Evolutionary conservation across 2,888 invertebrate species (phyloP), one percentile per base, ranked within the genome.

Genomic region (Balanococcus diminutus): DNA sequence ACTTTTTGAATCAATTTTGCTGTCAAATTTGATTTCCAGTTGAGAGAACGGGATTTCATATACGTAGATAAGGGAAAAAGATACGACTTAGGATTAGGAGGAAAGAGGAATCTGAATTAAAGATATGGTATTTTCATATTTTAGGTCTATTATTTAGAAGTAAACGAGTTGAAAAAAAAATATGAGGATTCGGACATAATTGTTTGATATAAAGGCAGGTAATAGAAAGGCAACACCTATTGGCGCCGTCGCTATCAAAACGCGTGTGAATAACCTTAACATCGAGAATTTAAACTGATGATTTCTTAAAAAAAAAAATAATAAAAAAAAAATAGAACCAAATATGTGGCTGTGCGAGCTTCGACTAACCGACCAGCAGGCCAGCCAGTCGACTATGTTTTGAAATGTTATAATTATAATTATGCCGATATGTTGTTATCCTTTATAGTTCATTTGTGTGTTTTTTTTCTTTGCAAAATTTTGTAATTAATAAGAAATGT

Each of bases 381-480:
- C 61, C 61, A 61, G 61, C 61, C 61, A 61, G 61, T 61, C 25
- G 11, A 61, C 25, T 61, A 61, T 19, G 25, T 61, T 61, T 61
- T 61, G 61, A 61, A 25, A 61, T 61, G 61, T 61, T 61, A 61
- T 61, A 61, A 61, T 61, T 61, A 61, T 61, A 61, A 61, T 61
- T 61, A 61, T 14, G 61, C 61, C 61, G 61, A 61, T 61, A 61
- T 25, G 61, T 25, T 19, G 25, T 61, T 61, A 25, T 61, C 39
- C n/a, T n/a, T 46, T 61, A 0, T 19, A 14, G 11, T 61, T 25
- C 25, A 19, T 61, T 25, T 25, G 25, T 2, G n/a, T 61, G 25
- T 61, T n/a, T n/a, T 61, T 61, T 61, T 25, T 61, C 9, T 61
- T 61, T 61, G 61, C 61, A 61, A 61, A 61, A 22, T 61, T 25